Evolutionary conservation across 2,888 invertebrate species (phyloP), one percentile per base, ranked within the genome.

Genomic region (Meloe dianella): DNA sequence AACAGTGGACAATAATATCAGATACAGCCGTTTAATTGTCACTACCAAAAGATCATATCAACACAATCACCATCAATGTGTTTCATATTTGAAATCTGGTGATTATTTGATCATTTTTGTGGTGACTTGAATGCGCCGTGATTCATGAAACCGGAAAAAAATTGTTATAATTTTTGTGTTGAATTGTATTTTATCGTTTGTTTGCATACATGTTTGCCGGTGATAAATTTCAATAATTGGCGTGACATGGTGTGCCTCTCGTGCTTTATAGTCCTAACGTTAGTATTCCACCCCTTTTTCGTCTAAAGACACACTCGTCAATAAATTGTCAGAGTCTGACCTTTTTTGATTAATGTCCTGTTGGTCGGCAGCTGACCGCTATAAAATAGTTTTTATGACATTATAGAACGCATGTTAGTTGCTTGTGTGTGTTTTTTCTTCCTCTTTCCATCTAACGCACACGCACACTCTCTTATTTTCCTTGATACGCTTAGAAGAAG

Each of bases 271-370:
- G 58, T 41, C 38, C 29, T 12, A 57, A 57, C 12, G 9, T 32
- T 24, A 10, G 14, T 12, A 32, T 57, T 57, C 54, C 24, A 61
- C 61, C 65, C 61, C 61, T 54, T 63, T 54, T 2, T 35, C 60
- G 61, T 56, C 56, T 67, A 69, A 66, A 66, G 61, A 70, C 70
- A 65, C 70, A 70, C 67, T 70, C 67, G 70, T 70, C 70, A 70
- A 70, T 70, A 70, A 67, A 70, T 67, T 70, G 70, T 70, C 70
- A 67, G 64, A 61, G 65, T 63, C 65, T 68, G 68, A 68, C 77
- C 75, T 78, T 78, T 77, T 77, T 78, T 80, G 80, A 80, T 80
- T 80, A 79, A 80, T 80, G 80, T 75, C 73, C 74, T 77, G 78
- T 78, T 78, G 80, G 78, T 77, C 78, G 78, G 77, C 79, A 78